phyloP scores from a whole-genome alignment of 1,140 invertebrate species.

The Pachypeltis micranthus region DNA sequence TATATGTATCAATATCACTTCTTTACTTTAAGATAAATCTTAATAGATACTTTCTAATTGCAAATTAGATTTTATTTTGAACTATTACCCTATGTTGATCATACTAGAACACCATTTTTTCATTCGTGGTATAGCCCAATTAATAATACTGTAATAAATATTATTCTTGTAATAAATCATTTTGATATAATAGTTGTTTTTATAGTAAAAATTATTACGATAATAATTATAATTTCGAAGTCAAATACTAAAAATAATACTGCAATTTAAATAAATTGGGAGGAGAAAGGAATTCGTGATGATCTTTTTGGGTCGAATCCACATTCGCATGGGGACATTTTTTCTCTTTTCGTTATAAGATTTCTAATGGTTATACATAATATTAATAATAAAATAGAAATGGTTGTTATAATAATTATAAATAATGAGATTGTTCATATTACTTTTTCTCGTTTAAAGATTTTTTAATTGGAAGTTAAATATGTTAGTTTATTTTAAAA shows the following conservation, averaged over 20 bases:
- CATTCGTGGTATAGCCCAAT: background rate
- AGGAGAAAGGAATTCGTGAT: conserved; percentile 40
- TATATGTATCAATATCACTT: too few relatives aligned
- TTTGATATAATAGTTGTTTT: background rate
- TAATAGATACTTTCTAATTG: background rate
- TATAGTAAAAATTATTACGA: background rate
- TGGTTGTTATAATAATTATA: background rate
- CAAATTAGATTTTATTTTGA: background rate
- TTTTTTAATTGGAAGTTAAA: conserved; percentile 54
- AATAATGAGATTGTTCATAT: background rate
- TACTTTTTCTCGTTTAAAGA: conserved; percentile 29
- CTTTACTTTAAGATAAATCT: background rate
- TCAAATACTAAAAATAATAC: conserved; percentile 14
- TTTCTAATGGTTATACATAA: conserved; percentile 28
- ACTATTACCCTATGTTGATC: background rate
- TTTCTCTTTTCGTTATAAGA: too few relatives aligned
- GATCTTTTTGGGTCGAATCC: conserved; percentile 45
- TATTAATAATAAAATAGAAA: background rate
- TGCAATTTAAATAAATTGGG: conserved; percentile 12
- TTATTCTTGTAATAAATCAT: background rate
- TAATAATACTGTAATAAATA: background rate
- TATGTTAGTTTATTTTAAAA: conserved; percentile 47
- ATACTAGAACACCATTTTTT: background rate
- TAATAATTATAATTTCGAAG: background rate
- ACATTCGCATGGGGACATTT: conserved; percentile 47